Base-by-base conservation (phyloP, 2,888 invertebrate species). In the Hyposoter dolosus region DNA sequence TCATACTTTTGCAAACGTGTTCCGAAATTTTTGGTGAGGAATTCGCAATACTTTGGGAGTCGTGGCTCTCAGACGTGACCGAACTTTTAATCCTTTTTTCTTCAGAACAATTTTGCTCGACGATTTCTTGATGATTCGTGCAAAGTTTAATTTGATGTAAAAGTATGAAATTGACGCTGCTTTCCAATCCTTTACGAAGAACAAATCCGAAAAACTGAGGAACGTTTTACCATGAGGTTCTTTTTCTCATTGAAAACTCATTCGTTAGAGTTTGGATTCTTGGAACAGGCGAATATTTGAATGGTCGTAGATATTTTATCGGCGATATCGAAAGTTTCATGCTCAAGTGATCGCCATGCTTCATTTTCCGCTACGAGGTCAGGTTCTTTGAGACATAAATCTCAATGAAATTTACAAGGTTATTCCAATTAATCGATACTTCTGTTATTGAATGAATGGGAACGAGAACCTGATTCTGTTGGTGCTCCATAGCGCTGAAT, bases 361-460 rank as follows among this genome's bases (percentile, higher is more conserved):
- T 53, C 35, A 47, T 53, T 77, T 68, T 43, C 19, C 19, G 17
- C 43, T 19, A n/a, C 23, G 50, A 77, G 77, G 43, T 80, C 66
- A n/a, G 50, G 23, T 53, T 40, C 63, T 78, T 45, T 65, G 66
- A 72, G 53, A 50, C 43, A 50, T 66, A 50, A 45, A 47, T 45
- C 75, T 74, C 74, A 83, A 79, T 83, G 83, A 84, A 80, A 80
- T 47, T 40, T 56, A 66, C 76, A 75, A 84, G 80, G 80, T 79
- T 84, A 76, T 79, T 40, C 80, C 75, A 17, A 50, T 69, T 32
- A 84, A 79, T 84, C 84, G 80, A 84, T 84, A 84, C 63, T 63
- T 80, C 80, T 71, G 69, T 84, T 80, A 80, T 80, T 76, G 75
- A 84, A 84, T 84, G 84, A 80, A 80, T 68, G 23, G 45, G 63